These are phyloP conservation scores for Brachionus sp. DNA, from an alignment of 1,140 invertebrate species.

Conservation along the genomic window DNA sequence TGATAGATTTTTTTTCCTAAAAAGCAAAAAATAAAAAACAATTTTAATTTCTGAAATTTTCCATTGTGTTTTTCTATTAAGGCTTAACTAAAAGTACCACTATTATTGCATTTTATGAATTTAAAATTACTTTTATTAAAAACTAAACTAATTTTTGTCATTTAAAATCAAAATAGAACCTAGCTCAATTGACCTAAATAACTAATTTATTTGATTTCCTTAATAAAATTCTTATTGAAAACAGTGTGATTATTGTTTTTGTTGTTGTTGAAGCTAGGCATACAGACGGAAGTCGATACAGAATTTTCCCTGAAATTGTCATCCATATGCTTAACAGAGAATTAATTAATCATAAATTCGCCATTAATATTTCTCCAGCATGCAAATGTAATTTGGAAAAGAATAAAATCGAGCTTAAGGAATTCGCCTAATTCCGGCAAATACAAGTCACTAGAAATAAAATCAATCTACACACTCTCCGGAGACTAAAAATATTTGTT, in stretches of 20 bases:
- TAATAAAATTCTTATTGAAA: background rate
- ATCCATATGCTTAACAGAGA: background rate
- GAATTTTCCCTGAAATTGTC: background rate
- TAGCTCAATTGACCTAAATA: conserved; percentile 1
- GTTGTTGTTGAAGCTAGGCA: background rate
- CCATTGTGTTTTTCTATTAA: too few species aligned
- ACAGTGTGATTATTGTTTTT: background rate
- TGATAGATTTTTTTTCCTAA: too few species aligned
- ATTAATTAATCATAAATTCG: background rate
- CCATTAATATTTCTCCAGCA: background rate
- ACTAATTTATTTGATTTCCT: background rate
- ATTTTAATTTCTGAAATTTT: too few species aligned
- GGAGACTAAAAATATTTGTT: background rate
- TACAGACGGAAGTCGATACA: background rate
- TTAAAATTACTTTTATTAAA: background rate
- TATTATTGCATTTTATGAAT: background rate
- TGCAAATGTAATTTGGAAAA: background rate
- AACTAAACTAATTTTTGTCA: background rate
- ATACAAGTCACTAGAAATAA: background rate
- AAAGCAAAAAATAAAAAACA: too few species aligned
- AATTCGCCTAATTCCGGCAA: background rate
- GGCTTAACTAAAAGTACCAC: background rate
- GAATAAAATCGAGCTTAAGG: background rate
- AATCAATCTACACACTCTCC: background rate
- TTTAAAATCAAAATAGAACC: background rate